Base-by-base conservation (phyloP, 2,888 invertebrate species). In the Morpho achilles region DNA sequence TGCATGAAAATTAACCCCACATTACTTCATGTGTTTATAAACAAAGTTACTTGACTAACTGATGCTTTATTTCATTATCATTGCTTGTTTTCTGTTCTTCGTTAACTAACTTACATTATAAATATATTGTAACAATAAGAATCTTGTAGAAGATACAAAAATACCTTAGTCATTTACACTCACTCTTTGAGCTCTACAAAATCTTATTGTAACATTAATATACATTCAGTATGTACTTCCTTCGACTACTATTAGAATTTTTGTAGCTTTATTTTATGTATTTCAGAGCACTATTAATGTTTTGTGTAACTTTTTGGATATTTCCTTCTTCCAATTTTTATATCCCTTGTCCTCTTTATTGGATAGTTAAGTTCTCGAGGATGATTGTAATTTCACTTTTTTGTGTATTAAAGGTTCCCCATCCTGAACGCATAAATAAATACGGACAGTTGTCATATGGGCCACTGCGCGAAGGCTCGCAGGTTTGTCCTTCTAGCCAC, bases 351-450 rank as follows among this genome's bases (percentile, higher is more conserved):
- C 79, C 82, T 79, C 67, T 74, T 76, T 77, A 73, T 70, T 84
- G 77, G 78, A 70, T 79, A 56, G 56, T 51, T 7, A 58, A 46
- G 10, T 64, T 58, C 67, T 66, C 67, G 65, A 67, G 68, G 62
- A 66, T 75, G 72, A 74, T 80, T 62, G 79, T 80, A 78, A 82
- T 87, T 77, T 84, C 83, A 75, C 82, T 84, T 84, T 86, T 78
- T 91, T 92, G 86, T 92, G 92, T 92, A 92, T 92, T 92, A 84
- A 93, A 93, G 93, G 93, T 93, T 86, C 92, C 92, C 86, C 92
- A 92, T 87, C 92, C 92, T 85, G 91, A 91, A 89, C 89, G 91
- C 88, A 86, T 91, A 77, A 90, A 87, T 91, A 91, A 91, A 91
- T 90, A 88, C 81, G 89, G 91, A 91, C 93, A 93, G 92, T 92